Conservation (phyloP, 2,113 vertebrate species). For the Oryzias celebensis region DNA sequence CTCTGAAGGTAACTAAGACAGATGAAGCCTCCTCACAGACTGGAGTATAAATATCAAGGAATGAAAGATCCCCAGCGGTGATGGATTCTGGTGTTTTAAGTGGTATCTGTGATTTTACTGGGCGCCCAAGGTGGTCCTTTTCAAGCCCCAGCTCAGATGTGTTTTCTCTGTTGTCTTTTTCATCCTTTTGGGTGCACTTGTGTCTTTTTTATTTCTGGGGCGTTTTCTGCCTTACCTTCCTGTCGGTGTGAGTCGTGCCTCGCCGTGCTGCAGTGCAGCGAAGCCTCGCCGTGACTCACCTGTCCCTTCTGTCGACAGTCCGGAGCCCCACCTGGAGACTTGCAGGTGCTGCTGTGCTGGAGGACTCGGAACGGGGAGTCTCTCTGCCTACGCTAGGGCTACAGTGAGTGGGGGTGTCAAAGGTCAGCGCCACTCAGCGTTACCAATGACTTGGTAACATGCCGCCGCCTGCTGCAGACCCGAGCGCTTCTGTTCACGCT, state of each 20-base stretch:
- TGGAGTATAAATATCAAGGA: slow-evolving; percentile 42
- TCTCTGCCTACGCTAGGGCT: background rate
- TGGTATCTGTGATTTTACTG: slow-evolving; percentile 35
- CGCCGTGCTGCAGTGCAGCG: slow-evolving; percentile 75
- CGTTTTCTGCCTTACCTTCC: background rate
- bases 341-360: background rate
- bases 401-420: background rate
- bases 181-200: background rate
- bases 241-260: slow-evolving; percentile 60
- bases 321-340: slow-evolving; percentile 3
- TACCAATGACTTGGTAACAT: no score
- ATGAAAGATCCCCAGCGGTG: slow-evolving; percentile 41
- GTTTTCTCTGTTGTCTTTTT: background rate
- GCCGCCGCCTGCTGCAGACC: no score
- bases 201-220: background rate
- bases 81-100: slow-evolving; percentile 43
- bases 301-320: slow-evolving; percentile 53
- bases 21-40: slow-evolving; percentile 13
- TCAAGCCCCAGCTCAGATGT: background rate
- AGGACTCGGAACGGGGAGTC: background rate
- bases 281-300: slow-evolving; percentile 72
- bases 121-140: background rate
- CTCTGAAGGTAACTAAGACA: slow-evolving; percentile 2
- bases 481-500: slow-evolving; percentile 2
- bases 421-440: background rate